Evolutionary conservation across 1,140 invertebrate species (phyloP), one percentile per base, ranked within the genome.

Genomic region (Macrobrachium rosenbergii): DNA sequence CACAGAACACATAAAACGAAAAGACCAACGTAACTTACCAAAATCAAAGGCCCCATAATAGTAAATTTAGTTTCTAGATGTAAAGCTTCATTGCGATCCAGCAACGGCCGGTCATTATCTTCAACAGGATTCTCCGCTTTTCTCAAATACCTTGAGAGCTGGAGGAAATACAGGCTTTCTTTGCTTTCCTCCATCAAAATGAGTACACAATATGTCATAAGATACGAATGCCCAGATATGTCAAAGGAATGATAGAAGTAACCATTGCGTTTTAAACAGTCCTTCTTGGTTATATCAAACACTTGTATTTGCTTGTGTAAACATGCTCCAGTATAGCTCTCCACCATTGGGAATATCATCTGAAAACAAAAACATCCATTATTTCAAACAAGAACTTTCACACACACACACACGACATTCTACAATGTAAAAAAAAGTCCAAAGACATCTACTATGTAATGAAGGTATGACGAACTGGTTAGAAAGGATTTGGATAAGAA

Each of bases 171-270:
- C 2, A 80, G 23, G 0, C 80, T 81, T 14, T 80, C 84, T 43
- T 87, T 87, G 23, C 84, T 81, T 43, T 87, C 84, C 21, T 87
- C 84, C 78, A 87, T 87, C 79, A 87, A 75, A 6, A 87, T 62
- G 45, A 87, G 23, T 16, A 87, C 79, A 73, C 84, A 87, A 69
- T 75, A 87, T 12, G 60, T 82, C 19, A 82, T 45, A 14, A 87
- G 78, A 60, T 63, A 87, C 14, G 78, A 75, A 59, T 87, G 84
- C 37, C 84, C 84, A n/a, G 84, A 87, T 12, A 87, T 87, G 45
- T 87, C 84, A 75, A 81, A 82, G n/a, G 84, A 81, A 75, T 62
- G 0, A 58, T 87, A 87, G 28, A 59, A 64, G 17, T 81, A 58
- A 8, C 45, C 78, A 2, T 37, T 37, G 7, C 11, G 58, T 52